Percentiles rank a stretch among this genome's conserved stretches.
phyloP scores from a whole-genome alignment of 2,888 invertebrate genomes.

The Gibbula magus region DNA sequence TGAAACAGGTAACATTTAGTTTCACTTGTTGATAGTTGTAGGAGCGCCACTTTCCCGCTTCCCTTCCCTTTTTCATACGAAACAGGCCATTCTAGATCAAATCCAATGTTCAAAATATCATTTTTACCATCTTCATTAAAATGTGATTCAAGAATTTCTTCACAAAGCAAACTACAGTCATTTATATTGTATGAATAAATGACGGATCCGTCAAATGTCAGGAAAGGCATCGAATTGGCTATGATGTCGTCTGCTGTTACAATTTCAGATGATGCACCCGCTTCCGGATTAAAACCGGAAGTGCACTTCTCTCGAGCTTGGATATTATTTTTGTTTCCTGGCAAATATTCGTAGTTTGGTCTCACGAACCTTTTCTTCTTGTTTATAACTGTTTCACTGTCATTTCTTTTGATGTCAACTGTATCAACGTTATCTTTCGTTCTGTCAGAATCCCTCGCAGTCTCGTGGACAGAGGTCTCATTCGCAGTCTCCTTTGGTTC shows the following conservation, averaged over 20 bases:
- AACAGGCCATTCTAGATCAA: conserved; percentile 70
- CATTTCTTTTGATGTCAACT: background rate
- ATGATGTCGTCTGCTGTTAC: conserved; percentile 42
- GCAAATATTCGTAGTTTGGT: background rate
- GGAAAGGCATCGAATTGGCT: conserved; percentile 46
- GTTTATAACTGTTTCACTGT: background rate
- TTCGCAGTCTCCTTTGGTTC: background rate
- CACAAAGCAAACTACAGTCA: conserved; percentile 63
- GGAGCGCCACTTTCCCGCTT: conserved; percentile 56
- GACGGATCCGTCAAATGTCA: conserved; percentile 48
- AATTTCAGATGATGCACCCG: background rate
- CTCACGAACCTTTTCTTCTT: background rate
- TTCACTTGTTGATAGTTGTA: conserved; percentile 58
- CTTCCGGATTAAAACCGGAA: background rate
- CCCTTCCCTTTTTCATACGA: conserved; percentile 50
- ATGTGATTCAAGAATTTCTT: conserved; percentile 47
- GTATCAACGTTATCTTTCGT: background rate
- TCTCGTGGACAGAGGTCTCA: background rate
- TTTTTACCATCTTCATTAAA: conserved; percentile 24
- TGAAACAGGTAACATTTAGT: conserved; percentile 65
- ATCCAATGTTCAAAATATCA: conserved; percentile 48
- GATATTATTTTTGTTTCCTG: background rate
- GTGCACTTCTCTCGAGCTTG: background rate
- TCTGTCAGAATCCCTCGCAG: too few species aligned
- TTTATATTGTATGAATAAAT: conserved; percentile 55